Evolutionary conservation across 37 sponge, comb jelly and placozoan genomes (phyloP), one percentile per base, ranked within the genome.

Genomic region (Theonella swinhoei): DNA sequence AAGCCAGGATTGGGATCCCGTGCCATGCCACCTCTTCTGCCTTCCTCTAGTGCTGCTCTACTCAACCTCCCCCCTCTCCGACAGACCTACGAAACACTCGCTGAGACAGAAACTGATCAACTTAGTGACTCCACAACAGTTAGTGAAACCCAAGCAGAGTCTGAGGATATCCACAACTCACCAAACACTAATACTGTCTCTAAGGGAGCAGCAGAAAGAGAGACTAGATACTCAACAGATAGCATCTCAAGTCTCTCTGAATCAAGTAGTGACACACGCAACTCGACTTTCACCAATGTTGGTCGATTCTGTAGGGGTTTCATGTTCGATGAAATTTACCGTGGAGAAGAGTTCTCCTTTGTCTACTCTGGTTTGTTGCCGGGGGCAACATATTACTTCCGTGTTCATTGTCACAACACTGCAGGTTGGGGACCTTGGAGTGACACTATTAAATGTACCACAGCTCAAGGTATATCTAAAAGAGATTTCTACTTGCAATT

Each of bases 381-480:
- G 22, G 86, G 82, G 14, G 94, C 84, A 7, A 85, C 87, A 3
- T 93, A 93, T 79, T 89, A 85, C 81, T 93, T 89, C 71, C 43
- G 87, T 59, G 87, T 93, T 17, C 42, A 87, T n/a, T 86, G 94
- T 68, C 80, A 85, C 60, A 89, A 93, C 77, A 82, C 81, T 36
- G 82, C 85, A 39, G 90, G 94, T 26, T 86, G 90, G 87, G 94
- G 94, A 0, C 94, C 94, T 4, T 93, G 90, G 90, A 93, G 94
- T 69, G 83, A 86, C 42, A 86, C 88, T 11, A 40, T 89, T 38
- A 89, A 89, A 42, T 89, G 94, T 26, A 83, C 34, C 43, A 83
- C 83, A 26, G 62, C 66, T 59, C 65, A 63, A 78, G n/a, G 66
- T 63, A n/a, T n/a, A n/a, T n/a, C n/a, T n/a, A n/a, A n/a, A n/a